phyloP scores from a whole-genome alignment of 1,140 invertebrate genomes.

The Neodiprion pinetum region DNA sequence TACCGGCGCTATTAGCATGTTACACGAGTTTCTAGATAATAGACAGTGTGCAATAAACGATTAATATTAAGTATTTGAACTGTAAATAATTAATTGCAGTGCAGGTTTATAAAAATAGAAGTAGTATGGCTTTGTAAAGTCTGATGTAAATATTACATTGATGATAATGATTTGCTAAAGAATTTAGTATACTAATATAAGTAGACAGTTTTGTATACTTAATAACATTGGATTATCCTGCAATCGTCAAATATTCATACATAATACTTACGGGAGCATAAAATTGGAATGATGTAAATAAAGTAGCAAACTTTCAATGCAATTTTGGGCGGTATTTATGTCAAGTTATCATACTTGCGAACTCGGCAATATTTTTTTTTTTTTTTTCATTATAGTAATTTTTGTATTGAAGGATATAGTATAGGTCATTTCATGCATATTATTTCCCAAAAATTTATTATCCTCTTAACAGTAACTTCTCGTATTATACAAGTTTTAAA shows the following conservation, averaged over 20 bases:
- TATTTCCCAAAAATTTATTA: too few relatives aligned
- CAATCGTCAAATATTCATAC: not conserved
- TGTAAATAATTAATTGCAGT: not conserved
- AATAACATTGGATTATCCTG: not conserved
- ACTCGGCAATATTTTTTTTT: too few relatives aligned
- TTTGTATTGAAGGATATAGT: too few relatives aligned
- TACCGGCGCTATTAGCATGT: too few relatives aligned
- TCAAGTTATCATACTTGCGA: not conserved
- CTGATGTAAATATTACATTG: not conserved
- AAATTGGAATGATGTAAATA: conserved; percentile 1
- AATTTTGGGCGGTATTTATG: not conserved
- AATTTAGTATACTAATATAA: not conserved
- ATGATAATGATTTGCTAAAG: not conserved
- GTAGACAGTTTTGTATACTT: not conserved
- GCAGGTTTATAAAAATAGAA: not conserved
- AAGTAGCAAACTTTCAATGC: not conserved
- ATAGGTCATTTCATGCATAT: too few relatives aligned
- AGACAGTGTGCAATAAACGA: conserved; percentile 1
- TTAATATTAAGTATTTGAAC: not conserved
- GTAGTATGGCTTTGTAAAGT: not conserved
- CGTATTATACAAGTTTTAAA: too few relatives aligned
- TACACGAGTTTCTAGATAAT: not conserved
- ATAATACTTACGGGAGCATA: not conserved
- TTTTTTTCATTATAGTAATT: too few relatives aligned
- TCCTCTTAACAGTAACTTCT: too few relatives aligned